Evolutionary conservation across 2,888 invertebrate species (phyloP), one percentile per base, ranked within the genome.

Genomic region (Rhingia rostrata): DNA sequence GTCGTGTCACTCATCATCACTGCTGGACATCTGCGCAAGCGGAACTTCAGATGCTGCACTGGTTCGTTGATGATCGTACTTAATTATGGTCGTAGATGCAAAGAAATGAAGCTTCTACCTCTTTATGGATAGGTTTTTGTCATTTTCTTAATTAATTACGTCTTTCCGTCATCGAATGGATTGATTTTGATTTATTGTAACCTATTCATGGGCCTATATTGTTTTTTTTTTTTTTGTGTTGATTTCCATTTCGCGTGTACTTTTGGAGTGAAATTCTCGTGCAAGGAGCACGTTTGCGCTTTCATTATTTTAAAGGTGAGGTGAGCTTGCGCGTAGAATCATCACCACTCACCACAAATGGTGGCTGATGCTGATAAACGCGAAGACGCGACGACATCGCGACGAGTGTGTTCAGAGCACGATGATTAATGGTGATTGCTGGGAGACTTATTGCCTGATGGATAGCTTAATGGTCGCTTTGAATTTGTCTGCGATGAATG

Each of bases 351-450:
- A 63, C 61, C 61, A 63, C 73, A 63, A 63, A 63, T 54, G 61
- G 54, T 47, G 64, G 54, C n/a, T 32, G 51, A 41, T 22, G 61
- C 37, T 37, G 54, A 14, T 14, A 32, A 37, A 12, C 35, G 12
- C 56, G 33, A 61, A 43, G 56, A 39, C 56, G 37, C 22, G 22
- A 22, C 22, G 22, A 22, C 22, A 22, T 22, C 22, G 22, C 22
- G 43, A 10, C 53, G 53, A 22, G 53, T 41, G 61, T 63, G 69
- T 63, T 80, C 56, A 58, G 74, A 74, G 41, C 63, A 75, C 58
- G 75, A 81, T 81, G 81, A 81, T 81, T 81, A 64, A 81, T 81
- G 81, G 64, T 75, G 60, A 66, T 81, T 58, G 69, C 51, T 63
- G 51, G 14, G 49, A 74, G 30, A 75, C 81, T 75, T 75, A 79